These are phyloP conservation scores for Craterocephalus amniculus DNA, from an alignment of 2,797 vertebrate species.

Conservation along the genomic window DNA sequence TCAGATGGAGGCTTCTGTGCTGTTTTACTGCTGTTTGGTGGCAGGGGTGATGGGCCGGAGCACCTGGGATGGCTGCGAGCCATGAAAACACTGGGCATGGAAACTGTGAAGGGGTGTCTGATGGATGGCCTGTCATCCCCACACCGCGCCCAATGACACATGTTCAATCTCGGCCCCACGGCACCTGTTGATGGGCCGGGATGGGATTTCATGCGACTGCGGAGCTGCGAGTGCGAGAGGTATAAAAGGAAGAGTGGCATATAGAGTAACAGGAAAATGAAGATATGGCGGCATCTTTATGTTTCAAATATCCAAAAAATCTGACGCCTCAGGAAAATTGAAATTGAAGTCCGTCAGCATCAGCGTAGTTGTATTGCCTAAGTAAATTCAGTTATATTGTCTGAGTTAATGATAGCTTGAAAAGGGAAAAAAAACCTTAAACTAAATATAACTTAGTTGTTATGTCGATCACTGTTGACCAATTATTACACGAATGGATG, in stretches of 20 bases:
- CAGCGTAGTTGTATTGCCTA: neutral
- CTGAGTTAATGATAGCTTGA: constrained; percentile 8
- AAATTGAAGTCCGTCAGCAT: constrained; percentile 19
- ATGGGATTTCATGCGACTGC: constrained; percentile 46
- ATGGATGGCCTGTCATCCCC: constrained; percentile 66
- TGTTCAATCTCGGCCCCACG: constrained; percentile 53
- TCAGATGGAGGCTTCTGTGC: constrained; percentile 29
- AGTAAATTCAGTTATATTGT: neutral
- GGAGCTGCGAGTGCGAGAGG: constrained; percentile 10
- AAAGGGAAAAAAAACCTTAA: no score
- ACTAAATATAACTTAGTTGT: neutral
- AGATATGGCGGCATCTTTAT: constrained; percentile 2
- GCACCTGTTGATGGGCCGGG: constrained; percentile 65
- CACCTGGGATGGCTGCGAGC: constrained; percentile 45
- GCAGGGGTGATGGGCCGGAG: constrained; percentile 59
- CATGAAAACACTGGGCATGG: constrained; percentile 32
- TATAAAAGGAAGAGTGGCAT: neutral
- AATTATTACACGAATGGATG: neutral
- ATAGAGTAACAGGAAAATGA: constrained; percentile 9
- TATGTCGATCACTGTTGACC: neutral
- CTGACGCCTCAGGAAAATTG: neutral
- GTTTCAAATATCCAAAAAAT: neutral
- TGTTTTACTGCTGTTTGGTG: constrained; percentile 26
- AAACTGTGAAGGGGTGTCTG: constrained; percentile 23
- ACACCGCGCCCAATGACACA: constrained; percentile 33